Base-by-base conservation (phyloP, 2,888 invertebrate species). In the Habroteleia sp. region DNA sequence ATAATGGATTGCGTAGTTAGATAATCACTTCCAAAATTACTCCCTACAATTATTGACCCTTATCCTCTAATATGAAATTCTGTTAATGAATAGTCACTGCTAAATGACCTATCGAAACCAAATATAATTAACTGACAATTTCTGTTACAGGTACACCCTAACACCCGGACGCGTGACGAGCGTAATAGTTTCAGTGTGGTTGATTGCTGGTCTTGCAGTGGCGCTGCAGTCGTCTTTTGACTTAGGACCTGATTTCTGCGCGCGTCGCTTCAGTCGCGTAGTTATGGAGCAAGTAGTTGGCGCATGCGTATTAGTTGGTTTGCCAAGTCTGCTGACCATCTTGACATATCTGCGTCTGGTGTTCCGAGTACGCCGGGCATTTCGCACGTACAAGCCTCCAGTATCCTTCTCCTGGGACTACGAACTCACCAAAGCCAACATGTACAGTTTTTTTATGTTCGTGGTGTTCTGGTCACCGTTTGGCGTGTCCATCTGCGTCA, bases 181-280 rank as follows among this genome's bases (percentile, higher is more conserved):
- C 0, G 84, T 92, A 0, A 88, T 92, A 7, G 63, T 92, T 7
- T 42, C 88, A 2, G 89, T 93, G 6, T 94, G 94, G 92, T 66
- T 89, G 1, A 75, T 92, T 6, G 91, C 93, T 41, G 89, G 91
- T 0, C 79, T 89, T 1, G 89, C 91, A 2, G 92, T 93, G 0
- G 91, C 90, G 0, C 81, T 92, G 0, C 94, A 95, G 77, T 92
- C 93, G 42, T 90, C 90, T 31, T 84, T 91, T 16, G 90, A 90
- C 6, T 84, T 92, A 0, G 93, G 93, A 14, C 93, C 93, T 60
- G 93, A 94, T 80, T 93, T 94, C 81, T 94, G 94, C 84, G 89
- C 90, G 4, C 89, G 93, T 1, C 85, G 87, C 23, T 90, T 91
- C 77, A 84, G 82, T 39, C 92, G 92, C 0, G 89, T 93, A 75